phyloP scores from a whole-genome alignment of 2,888 invertebrate species.

The Cephonodes hylas region DNA sequence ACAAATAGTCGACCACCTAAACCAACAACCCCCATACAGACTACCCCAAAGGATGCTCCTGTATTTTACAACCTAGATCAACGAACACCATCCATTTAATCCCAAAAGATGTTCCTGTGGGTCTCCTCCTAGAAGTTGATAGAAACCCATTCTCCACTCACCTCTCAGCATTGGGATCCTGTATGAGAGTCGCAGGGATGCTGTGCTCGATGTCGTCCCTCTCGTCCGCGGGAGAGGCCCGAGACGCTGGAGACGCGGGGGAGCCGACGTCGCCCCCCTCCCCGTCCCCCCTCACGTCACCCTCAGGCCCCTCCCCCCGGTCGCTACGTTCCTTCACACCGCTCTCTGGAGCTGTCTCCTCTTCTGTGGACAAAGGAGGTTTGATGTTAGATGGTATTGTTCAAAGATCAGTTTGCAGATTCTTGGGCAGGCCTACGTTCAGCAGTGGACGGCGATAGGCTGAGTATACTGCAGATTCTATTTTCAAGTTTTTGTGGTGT shows the following conservation, averaged over 20 bases:
- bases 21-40: no score
- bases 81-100: not conserved
- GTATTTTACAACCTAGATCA: no score
- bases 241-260: conserved; percentile 61
- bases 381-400: not conserved
- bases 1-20: no score
- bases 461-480: no score
- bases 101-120: no score
- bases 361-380: conserved; percentile 59
- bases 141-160: conserved; percentile 33
- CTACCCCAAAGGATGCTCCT: no score
- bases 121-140: no score
- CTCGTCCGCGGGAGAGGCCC: conserved; percentile 64
- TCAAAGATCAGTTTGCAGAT: no score
- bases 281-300: conserved; percentile 71
- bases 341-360: conserved; percentile 82
- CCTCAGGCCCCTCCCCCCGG: conserved; percentile 51
- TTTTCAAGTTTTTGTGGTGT: no score
- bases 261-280: conserved; percentile 66
- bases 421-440: no score
- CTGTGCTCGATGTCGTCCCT: conserved; percentile 80
- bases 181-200: conserved; percentile 79
- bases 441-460: no score
- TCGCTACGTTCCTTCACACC: conserved; percentile 81
- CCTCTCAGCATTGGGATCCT: conserved; percentile 78